A percentile compares a stretch with the other conserved stretches of the same genome.
phyloP scores from a whole-genome alignment of 2,888 invertebrate species.

The Metallyticus violacea region DNA sequence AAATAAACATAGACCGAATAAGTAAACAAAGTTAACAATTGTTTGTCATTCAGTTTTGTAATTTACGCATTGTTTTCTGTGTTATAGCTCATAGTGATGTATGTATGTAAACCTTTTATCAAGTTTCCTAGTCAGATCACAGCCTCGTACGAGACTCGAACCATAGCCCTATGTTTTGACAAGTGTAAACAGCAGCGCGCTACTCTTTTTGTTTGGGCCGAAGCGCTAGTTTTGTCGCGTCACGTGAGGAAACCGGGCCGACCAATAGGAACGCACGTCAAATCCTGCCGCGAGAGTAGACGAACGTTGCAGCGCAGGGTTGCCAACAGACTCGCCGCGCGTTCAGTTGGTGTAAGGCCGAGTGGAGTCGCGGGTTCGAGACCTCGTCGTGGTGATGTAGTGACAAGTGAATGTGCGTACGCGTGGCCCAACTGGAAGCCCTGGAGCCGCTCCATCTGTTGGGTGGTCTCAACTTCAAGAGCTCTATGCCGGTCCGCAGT shows the following conservation, averaged over 20 bases:
- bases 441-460: constrained; percentile 48
- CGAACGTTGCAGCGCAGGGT: constrained; percentile 9
- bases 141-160: too few species aligned
- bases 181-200: constrained; percentile 28
- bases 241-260: constrained; percentile 25
- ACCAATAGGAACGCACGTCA: constrained; percentile 21
- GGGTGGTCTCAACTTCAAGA: constrained; percentile 13
- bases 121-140: too few species aligned
- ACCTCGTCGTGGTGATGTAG: not conserved
- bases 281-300: constrained; percentile 28
- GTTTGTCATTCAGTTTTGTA: too few species aligned
- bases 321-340: constrained; percentile 1
- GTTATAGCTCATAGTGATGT: too few species aligned
- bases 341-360: not conserved
- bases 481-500: constrained; percentile 36
- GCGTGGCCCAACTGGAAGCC: constrained; percentile 32
- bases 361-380: too few species aligned
- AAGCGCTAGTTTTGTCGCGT: constrained; percentile 19
- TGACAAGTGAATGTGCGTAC: not conserved
- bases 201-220: constrained; percentile 15
- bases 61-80: too few species aligned
- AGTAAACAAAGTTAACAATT: too few species aligned
- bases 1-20: too few species aligned
- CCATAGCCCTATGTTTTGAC: not conserved
- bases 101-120: too few species aligned